Percentiles rank a stretch among this genome's conserved stretches.
Conservation (phyloP, 1,140 invertebrate species). For the Megalonaias nervosa region DNA sequence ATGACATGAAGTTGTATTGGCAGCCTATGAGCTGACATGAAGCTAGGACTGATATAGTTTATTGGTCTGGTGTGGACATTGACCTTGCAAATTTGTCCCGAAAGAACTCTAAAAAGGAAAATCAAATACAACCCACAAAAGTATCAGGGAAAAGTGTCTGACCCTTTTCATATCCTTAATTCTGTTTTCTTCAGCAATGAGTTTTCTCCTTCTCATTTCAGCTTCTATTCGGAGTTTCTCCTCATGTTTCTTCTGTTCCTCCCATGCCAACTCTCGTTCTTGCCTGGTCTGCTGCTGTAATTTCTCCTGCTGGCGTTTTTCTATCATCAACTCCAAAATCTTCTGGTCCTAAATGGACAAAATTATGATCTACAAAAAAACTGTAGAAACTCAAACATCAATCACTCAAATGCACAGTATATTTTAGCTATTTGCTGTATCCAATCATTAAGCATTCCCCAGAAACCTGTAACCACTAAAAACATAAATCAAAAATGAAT, state of each 20-base stretch:
- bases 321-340: slow-evolving; percentile 27
- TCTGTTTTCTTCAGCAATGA: slow-evolving; percentile 29
- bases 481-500: too few species aligned
- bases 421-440: too few species aligned
- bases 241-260: slow-evolving; percentile 33
- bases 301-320: slow-evolving; percentile 23
- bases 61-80: too few species aligned
- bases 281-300: slow-evolving; percentile 12
- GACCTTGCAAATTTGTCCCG: too few species aligned
- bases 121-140: neutral
- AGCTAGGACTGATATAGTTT: too few species aligned
- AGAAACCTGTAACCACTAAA: too few species aligned
- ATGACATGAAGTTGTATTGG: too few species aligned
- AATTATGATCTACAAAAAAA: too few species aligned
- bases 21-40: too few species aligned
- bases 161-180: slow-evolving; percentile 29
- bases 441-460: too few species aligned
- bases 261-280: slow-evolving; percentile 27
- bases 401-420: too few species aligned
- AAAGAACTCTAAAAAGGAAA: neutral
- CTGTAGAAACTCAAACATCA: too few species aligned
- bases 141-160: neutral
- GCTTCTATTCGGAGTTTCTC: slow-evolving; percentile 15
- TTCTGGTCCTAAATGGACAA: slow-evolving; percentile 26
- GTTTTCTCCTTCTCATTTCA: slow-evolving; percentile 26